These are phyloP conservation scores for Felis chaus DNA, from an alignment of 2,113 vertebrate genomes.

Conservation along the genomic window DNA sequence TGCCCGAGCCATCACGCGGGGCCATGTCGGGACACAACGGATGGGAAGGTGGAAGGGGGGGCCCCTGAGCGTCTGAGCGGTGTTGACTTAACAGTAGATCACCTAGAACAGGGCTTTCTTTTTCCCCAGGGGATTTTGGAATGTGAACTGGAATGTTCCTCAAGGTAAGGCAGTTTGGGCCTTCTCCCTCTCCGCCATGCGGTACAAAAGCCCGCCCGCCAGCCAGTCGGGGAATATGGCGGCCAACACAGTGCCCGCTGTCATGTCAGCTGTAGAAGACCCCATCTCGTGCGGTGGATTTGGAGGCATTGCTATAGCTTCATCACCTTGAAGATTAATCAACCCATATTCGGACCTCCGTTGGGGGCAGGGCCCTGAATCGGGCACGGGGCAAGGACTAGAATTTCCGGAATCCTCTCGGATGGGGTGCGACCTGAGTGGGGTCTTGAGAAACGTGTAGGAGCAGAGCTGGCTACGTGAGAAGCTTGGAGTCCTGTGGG, in stretches of 20 bases:
- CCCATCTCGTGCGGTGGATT: fast-evolving
- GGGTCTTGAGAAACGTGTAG: not conserved
- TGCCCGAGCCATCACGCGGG: no score
- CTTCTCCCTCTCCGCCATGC: not conserved
- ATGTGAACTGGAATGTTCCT: slow-evolving; percentile 84
- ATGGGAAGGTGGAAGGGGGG: not conserved
- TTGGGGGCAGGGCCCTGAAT: not conserved
- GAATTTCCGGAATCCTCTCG: not conserved
- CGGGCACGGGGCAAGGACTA: not conserved
- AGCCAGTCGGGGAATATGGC: not conserved
- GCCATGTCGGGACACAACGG: not conserved
- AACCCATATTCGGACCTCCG: not conserved
- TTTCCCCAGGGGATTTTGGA: slow-evolving; percentile 78
- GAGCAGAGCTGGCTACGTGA: not conserved
- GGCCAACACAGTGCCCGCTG: not conserved
- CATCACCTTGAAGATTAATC: not conserved
- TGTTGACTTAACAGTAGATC: fast-evolving
- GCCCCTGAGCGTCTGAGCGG: not conserved
- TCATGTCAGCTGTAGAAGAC: not conserved
- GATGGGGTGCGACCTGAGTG: not conserved
- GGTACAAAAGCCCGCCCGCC: fast-evolving
- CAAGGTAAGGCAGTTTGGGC: not conserved
- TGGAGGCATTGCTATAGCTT: fast-evolving
- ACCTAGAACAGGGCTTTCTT: not conserved
- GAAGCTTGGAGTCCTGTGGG: no score